Evolutionary conservation across 2,888 invertebrate species (phyloP).

Genomic region (Agrochola litura): DNA sequence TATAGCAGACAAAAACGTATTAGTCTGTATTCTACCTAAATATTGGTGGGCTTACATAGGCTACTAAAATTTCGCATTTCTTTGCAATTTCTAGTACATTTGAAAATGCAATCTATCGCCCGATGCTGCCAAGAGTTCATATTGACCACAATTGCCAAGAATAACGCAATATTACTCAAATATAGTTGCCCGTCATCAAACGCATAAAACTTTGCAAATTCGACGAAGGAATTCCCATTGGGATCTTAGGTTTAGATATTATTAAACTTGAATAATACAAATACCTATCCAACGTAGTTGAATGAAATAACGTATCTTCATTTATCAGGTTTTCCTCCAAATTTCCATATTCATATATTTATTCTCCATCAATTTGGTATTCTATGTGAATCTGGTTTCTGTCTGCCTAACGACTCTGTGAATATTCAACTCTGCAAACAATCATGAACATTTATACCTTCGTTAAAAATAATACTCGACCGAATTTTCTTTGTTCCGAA

Average conservation of each 20-base stretch:
- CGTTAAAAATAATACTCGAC: constrained; percentile 9
- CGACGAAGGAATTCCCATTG: constrained; percentile 8
- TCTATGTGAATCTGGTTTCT: constrained; percentile 24
- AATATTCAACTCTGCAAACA: constrained; percentile 36
- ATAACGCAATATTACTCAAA: neutral
- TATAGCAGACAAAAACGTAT: constrained; percentile 1
- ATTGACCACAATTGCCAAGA: neutral
- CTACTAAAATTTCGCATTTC: neutral
- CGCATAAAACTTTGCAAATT: neutral
- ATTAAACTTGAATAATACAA: neutral
- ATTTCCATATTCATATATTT: constrained; percentile 26
- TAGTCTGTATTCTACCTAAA: neutral
- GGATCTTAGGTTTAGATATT: constrained; percentile 4
- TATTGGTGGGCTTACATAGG: neutral
- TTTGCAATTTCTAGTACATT: neutral
- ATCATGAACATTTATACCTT: constrained; percentile 1
- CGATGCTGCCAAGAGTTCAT: neutral
- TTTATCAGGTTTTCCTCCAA: constrained; percentile 29
- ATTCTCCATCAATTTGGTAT: constrained; percentile 24
- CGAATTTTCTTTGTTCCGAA: neutral
- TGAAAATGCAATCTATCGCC: neutral
- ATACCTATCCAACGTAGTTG: neutral
- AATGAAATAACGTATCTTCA: neutral
- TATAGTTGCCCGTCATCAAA: neutral
- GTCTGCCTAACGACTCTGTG: constrained; percentile 18